Evolutionary conservation across 2,113 vertebrate species (phyloP).

Genomic region (Myocastor coypus): DNA sequence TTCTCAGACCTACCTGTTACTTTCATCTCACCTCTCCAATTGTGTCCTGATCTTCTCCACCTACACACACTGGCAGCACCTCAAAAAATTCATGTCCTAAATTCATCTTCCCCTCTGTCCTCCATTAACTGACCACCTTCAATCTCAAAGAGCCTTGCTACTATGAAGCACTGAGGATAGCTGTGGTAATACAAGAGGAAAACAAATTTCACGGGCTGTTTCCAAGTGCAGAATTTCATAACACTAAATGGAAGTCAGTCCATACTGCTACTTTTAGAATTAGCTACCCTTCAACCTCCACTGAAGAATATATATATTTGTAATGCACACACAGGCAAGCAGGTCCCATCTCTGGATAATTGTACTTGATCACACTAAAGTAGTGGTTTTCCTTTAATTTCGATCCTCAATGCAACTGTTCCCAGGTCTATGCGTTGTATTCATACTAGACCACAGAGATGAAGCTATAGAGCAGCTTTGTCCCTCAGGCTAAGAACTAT

Average conservation of each 20-base stretch:
- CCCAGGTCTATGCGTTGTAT: neutral
- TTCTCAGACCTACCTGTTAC: neutral
- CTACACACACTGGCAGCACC: neutral
- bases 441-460: neutral
- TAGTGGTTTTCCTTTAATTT: neutral
- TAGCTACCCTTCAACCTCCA: fast-evolving
- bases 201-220: neutral
- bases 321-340: fast-evolving
- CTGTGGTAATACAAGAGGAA: neutral
- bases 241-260: neutral
- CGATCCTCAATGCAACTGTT: neutral
- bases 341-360: neutral
- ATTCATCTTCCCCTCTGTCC: neutral
- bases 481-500: neutral
- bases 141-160: neutral
- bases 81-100: neutral
- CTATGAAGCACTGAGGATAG: neutral
- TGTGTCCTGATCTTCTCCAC: neutral
- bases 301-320: neutral
- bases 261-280: neutral
- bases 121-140: neutral
- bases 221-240: neutral
- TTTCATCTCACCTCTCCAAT: neutral
- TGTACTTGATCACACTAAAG: neutral
- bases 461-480: neutral